phyloP scores from a whole-genome alignment of 2,113 vertebrate genomes.

The Collichthys lucidus region DNA sequence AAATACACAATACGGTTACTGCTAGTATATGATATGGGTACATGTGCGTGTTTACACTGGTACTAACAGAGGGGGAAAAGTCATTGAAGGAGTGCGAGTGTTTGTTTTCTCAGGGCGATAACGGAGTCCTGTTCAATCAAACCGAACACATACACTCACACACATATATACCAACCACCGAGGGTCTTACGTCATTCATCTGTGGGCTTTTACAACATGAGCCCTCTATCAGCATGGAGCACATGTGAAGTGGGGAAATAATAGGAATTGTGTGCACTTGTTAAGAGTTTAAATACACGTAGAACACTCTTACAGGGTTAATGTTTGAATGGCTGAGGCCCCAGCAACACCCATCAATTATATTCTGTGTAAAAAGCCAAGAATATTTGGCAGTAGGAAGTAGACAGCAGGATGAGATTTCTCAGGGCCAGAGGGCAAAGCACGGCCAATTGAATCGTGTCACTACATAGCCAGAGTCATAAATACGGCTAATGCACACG shows the following conservation, averaged over 20 bases:
- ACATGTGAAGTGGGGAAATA: conserved; percentile 10
- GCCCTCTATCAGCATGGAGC: conserved; percentile 13
- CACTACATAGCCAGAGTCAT: background rate
- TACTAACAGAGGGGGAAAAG: background rate
- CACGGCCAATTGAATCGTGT: background rate
- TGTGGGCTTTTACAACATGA: background rate
- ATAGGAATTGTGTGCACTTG: conserved; percentile 7
- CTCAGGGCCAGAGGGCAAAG: conserved; percentile 24
- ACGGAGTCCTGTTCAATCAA: conserved; percentile 5
- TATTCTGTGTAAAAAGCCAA: conserved; percentile 27
- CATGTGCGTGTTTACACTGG: conserved; percentile 1
- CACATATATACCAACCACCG: background rate
- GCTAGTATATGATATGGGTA: background rate
- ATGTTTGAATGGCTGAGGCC: conserved; percentile 16
- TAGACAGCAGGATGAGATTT: conserved; percentile 15
- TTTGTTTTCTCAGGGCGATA: conserved; percentile 34
- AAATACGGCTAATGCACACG: background rate
- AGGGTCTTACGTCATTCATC: conserved; percentile 3
- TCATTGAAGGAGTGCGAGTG: conserved; percentile 11
- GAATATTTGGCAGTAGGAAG: conserved; percentile 31
- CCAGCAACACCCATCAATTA: conserved; percentile 22
- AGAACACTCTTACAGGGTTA: background rate
- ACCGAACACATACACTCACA: conserved; percentile 15
- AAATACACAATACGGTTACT: background rate
- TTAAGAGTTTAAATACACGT: conserved; percentile 14